Base-by-base conservation (phyloP, 2,113 vertebrate species). In the Paramormyrops kingsleyae region DNA sequence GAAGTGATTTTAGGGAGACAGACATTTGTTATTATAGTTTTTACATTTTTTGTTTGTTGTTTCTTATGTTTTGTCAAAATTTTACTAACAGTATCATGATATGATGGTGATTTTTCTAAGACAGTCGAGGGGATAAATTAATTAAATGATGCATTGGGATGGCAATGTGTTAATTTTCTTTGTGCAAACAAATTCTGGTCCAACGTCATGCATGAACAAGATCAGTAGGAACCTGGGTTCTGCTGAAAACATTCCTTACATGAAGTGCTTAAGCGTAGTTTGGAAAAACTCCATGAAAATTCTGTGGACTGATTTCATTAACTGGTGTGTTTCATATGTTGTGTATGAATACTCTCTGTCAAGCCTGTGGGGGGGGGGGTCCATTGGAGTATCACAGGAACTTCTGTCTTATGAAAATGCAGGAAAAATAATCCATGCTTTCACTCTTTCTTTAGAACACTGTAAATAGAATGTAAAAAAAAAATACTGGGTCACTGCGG, bases 401-500 rank as follows among this genome's bases (percentile, higher is more conserved):
- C 12, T 17, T 13, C 24, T 74, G 62, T 31, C 21, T 66, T 49
- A 35, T 74, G 59, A 31, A 27, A 49, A 88, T 74, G 24, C 42
- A 47, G 19, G 13, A 42, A 42, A 31, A 19, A 44, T 49, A 49
- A 35, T 88, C 9, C 17, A 21, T 53, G 12, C 6, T 44, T 89
- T 62, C 56, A 62, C 6, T 62, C 56, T 66, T 46, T 62, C 46
- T 85, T 85, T 80, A 21, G 47, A 59, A 44, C 52, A 47, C 53
- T 89, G 53, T 47, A 85, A 46, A 89, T 80, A 89, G 35, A 89
- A 39, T 39, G 70, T 46, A 24, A 83, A 42, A 89, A 39, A 83
- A 66, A 66, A 44, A 66, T 66, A 7, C 19, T 46, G 80, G 44
- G 24, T 44, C 42, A 39, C 17, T 83, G 42, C 2, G 31, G 13